Base-by-base conservation (phyloP, 2,113 vertebrate genomes). In the Tupaia tana region DNA sequence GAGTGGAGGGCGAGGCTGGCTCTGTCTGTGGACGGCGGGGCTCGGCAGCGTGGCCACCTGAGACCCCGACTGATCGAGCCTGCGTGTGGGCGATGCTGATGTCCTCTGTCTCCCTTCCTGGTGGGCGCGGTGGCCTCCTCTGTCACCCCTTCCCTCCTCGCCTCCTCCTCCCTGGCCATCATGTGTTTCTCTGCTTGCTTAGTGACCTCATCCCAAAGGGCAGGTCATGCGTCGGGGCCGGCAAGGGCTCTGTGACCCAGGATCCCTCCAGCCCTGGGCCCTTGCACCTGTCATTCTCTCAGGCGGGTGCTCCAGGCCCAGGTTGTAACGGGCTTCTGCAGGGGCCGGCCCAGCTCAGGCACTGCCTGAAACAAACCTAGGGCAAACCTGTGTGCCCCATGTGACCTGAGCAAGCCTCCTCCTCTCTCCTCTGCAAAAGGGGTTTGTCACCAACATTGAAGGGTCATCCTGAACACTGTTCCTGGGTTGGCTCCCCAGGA, bases 391-490 rank as follows among this genome's bases (percentile, higher is more conserved):
- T 8, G 19, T 4, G 75, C 86, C 7, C 9, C 13, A 16, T 3
- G 11, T 56, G 59, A 27, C 74, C 25, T 29, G 52, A n/a, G 56
- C 43, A 14, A 12, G 22, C 8, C 61, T 34, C 52, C 52, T 58
- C 20, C 0, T 31, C 15, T n/a, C 19, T n/a, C 15, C 16, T 34
- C 71, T 27, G 8, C n/a, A 34, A 63, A 34, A 22, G 64, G 56
- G 27, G 4, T 19, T 6, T 2, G 24, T 75, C 18, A 31, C 10
- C 11, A 3, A 3, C 0, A 25, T 14, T 0, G 4, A 3, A 9
- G 59, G 6, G 2, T 6, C 27, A 3, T 1, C 43, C 34, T 18
- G 16, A 10, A 74, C 9, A 15, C 9, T 43, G 64, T 74, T 74
- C 34, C 24, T 81, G 67, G 67, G 66, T 69, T 8, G 61, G 13